Percentiles rank a stretch among this genome's conserved stretches.
Conservation (phyloP, 92 coral and sea anemone species). For the Epizoanthus stellaris region DNA sequence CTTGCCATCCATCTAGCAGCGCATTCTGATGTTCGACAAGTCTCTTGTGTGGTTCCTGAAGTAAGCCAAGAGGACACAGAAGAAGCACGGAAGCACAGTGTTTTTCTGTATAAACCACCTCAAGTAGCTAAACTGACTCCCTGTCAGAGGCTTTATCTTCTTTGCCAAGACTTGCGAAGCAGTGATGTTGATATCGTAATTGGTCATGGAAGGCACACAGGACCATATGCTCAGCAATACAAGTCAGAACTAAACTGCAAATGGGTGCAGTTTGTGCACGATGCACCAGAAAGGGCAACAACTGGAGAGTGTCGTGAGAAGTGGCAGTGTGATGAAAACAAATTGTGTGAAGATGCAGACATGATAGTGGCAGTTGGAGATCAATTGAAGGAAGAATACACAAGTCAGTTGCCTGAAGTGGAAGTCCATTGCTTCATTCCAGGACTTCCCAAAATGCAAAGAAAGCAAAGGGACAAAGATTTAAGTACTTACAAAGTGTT, state of each 20-base stretch:
- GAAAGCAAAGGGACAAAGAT: background rate
- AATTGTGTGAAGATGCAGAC: background rate
- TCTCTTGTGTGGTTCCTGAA: too few relatives aligned
- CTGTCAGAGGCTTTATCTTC: too few relatives aligned
- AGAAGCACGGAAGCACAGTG: too few relatives aligned
- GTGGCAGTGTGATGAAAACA: background rate
- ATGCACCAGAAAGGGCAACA: background rate
- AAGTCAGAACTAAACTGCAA: background rate
- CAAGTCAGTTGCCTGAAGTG: background rate
- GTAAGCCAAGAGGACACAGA: too few relatives aligned
- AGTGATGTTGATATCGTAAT: background rate
- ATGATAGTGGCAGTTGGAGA: too few relatives aligned
- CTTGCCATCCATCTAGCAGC: too few relatives aligned
- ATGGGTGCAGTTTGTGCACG: conserved; percentile 10
- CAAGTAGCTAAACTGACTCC: too few relatives aligned
- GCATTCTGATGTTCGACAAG: too few relatives aligned
- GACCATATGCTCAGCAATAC: background rate
- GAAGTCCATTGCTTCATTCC: background rate
- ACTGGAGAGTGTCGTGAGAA: background rate
- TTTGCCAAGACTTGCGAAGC: too few relatives aligned
- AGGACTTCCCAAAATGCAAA: background rate
- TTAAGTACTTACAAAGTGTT: background rate
- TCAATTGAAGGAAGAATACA: too few relatives aligned
- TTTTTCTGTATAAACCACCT: too few relatives aligned
- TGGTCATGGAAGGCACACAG: background rate